Base-by-base conservation (phyloP, 2,797 vertebrate species). In the Enteromius paludinosus region DNA sequence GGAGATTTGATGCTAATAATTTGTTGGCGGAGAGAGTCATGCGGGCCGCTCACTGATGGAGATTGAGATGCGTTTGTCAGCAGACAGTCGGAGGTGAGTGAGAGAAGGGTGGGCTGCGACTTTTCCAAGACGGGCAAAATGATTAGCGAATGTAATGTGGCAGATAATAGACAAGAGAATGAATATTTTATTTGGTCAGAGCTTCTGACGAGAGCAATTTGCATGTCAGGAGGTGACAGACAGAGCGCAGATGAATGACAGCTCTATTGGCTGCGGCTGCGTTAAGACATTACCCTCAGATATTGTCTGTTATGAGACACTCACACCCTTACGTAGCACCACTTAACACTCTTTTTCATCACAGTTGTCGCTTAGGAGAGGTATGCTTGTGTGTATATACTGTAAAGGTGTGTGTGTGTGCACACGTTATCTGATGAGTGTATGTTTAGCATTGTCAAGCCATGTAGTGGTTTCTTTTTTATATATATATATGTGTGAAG, bases 1-100 rank as follows among this genome's bases (percentile, higher is more conserved):
- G 20, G 59, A 62, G 83, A 85, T 84, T 85, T 82, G 74, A 84
- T 68, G 83, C 76, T 84, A 68, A 85, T 86, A 71, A 85, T 84
- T 83, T 85, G 76, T 78, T 78, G 71, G 64, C 70, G 33, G 54
- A 59, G 66, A 59, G 75, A 75, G 72, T 84, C 84, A 69, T 65
- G 62, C 18, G 20, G 38, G 52, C 62, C 17, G 20, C 52, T 17
- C 23, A 52, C 74, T 79, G 76, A 86, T 81, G 62, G 77, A 85
- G 84, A 86, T 87, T 74, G 73, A 78, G 81, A 81, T 47, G 43
- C 33, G 59, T 81, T 81, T 83, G 59, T 83, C 85, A 83, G 76
- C 73, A 79, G 61, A 56, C 47, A 69, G 20, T 71, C 49, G 35
- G 72, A 61, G 83, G 83, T 70, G 78, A 76, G 78, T 10, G 12